Evolutionary conservation across 2,797 vertebrate genomes (phyloP).

Genomic region (Thaleichthys pacificus): DNA sequence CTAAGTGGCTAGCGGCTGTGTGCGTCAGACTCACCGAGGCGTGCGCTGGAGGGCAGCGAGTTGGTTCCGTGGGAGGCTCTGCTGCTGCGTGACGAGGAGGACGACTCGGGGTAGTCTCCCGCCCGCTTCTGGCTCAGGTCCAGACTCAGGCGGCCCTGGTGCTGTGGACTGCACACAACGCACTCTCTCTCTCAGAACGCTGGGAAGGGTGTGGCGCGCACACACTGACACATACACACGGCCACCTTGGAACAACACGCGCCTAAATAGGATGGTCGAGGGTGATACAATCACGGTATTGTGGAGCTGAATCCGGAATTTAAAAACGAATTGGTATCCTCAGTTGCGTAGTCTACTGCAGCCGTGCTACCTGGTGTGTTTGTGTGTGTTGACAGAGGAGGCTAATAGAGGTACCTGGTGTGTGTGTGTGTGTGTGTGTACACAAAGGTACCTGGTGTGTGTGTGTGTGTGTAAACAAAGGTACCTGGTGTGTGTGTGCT

Average conservation of each 20-base stretch:
- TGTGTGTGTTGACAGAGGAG: background rate
- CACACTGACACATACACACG: too few species aligned
- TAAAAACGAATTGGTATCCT: too few species aligned
- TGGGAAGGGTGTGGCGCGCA: too few species aligned
- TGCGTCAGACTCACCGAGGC: slow-evolving; percentile 85
- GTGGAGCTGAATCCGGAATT: too few species aligned
- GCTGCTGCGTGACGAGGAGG: slow-evolving; percentile 82
- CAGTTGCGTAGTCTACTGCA: too few species aligned
- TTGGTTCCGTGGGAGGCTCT: slow-evolving; percentile 92
- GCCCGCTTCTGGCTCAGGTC: slow-evolving; percentile 89
- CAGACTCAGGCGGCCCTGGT: slow-evolving; percentile 92
- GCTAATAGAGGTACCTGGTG: slow-evolving; percentile 36
- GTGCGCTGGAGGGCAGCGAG: slow-evolving; percentile 91
- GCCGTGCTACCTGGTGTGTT: slow-evolving; percentile 23
- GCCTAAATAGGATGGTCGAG: too few species aligned
- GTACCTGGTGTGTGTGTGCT: slow-evolving; percentile 80
- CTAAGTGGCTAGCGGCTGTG: background rate
- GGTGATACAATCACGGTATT: too few species aligned
- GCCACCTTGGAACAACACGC: too few species aligned
- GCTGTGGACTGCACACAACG: slow-evolving; percentile 80
- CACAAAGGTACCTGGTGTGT: slow-evolving; percentile 64
- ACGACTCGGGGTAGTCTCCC: slow-evolving; percentile 76
- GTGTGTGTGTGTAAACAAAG: background rate
- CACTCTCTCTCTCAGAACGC: background rate
- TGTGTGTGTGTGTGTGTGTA: slow-evolving; percentile 31